A percentile compares a stretch with the other conserved stretches of the same genome.
These are phyloP conservation scores for Scatophagus argus DNA, from an alignment of 2,113 vertebrate species.

Conservation along the genomic window DNA sequence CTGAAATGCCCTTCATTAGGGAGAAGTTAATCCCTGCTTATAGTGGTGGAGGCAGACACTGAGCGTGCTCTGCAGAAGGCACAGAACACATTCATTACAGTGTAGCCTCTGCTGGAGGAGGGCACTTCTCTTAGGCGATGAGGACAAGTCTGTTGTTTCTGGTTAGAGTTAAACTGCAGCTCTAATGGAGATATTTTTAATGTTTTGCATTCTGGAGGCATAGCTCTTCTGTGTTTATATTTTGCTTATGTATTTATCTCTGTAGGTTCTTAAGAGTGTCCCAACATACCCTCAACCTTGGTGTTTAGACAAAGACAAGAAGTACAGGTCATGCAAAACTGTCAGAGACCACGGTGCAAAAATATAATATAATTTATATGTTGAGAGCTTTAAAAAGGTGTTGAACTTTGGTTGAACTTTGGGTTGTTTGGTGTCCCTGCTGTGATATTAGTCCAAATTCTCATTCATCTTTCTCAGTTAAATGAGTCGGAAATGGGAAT, in stretches of 20 bases:
- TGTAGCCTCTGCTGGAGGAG: conserved; percentile 15
- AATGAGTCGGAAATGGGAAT: neutral
- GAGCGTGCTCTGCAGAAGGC: conserved; percentile 15
- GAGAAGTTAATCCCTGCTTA: conserved; percentile 75
- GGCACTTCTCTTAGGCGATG: conserved; percentile 20
- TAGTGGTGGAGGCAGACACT: conserved; percentile 38
- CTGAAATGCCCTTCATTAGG: conserved; percentile 77
- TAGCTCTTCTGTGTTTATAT: neutral
- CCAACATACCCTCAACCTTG: neutral
- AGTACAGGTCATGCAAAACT: neutral
- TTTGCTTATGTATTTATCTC: neutral
- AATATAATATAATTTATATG: no score
- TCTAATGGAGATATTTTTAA: conserved; percentile 14
- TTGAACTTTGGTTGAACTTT: conserved; percentile 13
- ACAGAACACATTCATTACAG: conserved; percentile 54
- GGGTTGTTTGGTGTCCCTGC: neutral
- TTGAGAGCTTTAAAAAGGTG: neutral
- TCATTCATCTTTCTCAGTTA: neutral
- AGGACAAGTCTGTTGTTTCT: conserved; percentile 36
- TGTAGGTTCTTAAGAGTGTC: neutral
- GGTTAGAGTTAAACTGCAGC: conserved; percentile 2
- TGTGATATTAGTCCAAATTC: neutral
- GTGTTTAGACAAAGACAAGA: neutral
- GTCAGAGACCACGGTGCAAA: no score
- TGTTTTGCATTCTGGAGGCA: neutral